phyloP scores from a whole-genome alignment of 2,797 vertebrate genomes.

The Gila robusta region DNA sequence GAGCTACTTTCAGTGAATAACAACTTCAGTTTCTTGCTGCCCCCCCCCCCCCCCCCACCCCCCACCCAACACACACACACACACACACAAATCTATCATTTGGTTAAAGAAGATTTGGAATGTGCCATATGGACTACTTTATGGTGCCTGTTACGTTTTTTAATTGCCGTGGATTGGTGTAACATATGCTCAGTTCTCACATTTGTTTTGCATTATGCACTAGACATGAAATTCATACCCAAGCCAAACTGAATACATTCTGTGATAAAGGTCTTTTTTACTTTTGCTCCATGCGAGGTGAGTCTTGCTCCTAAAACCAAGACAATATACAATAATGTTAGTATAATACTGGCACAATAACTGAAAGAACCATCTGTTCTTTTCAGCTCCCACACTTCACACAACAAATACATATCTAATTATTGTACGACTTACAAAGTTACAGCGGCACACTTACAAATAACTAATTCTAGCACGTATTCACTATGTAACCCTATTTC shows the following conservation, averaged over 20 bases:
- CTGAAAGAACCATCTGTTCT: conserved; percentile 35
- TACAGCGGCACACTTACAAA: conserved; percentile 12
- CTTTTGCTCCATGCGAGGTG: background rate
- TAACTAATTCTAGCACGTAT: conserved; percentile 43
- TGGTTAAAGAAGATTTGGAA: conserved; percentile 7
- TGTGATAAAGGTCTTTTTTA: background rate
- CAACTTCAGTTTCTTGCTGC: background rate
- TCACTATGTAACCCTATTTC: conserved; percentile 36
- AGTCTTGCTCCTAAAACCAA: conserved; percentile 10
- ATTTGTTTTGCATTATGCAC: background rate
- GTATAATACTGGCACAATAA: background rate
- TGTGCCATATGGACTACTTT: conserved; percentile 23
- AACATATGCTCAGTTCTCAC: conserved; percentile 23
- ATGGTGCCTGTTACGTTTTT: conserved; percentile 15
- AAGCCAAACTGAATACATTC: background rate
- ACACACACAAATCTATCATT: background rate
- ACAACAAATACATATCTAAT: conserved; percentile 35
- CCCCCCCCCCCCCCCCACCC: background rate
- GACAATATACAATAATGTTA: background rate
- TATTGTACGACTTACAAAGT: conserved; percentile 12
- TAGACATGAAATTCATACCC: conserved; percentile 1
- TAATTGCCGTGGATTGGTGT: conserved; percentile 1
- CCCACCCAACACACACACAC: no score
- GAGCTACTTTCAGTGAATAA: background rate
- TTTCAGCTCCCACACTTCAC: conserved; percentile 35